Conservation (phyloP, 2,113 vertebrate species). For the Albula goreensis region DNA sequence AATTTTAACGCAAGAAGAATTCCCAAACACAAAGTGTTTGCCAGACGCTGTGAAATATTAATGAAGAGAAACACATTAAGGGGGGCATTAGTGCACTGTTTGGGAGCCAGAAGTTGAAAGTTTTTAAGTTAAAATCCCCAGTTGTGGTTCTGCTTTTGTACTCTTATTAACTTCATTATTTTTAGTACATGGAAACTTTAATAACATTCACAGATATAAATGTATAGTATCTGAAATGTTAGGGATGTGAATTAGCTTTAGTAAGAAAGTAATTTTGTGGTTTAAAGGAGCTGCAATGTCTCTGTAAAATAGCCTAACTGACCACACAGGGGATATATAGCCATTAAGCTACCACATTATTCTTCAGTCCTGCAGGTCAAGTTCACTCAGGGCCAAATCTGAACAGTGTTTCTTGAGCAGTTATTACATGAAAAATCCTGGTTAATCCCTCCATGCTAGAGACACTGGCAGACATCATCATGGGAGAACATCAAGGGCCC, state of each 20-base stretch:
- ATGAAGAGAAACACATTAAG: background rate
- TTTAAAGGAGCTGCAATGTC: background rate
- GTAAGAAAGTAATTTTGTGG: background rate
- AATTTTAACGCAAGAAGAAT: constrained; percentile 16
- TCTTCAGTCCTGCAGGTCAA: background rate
- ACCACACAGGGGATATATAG: background rate
- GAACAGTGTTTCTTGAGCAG: background rate
- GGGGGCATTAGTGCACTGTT: background rate
- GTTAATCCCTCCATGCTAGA: background rate
- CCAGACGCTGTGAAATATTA: background rate
- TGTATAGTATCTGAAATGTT: no score
- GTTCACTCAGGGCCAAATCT: background rate
- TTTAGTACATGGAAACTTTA: no score
- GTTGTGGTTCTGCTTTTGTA: background rate
- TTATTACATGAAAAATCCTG: background rate
- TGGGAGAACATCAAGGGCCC: constrained; percentile 18
- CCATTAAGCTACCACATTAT: background rate
- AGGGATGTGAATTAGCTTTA: background rate
- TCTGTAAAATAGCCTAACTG: background rate
- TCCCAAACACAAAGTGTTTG: background rate
- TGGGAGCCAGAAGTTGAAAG: background rate
- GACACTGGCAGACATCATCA: background rate
- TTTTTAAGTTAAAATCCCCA: background rate
- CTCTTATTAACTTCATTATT: background rate
- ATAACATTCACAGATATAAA: no score